These are phyloP conservation scores for Manduca sexta DNA, from an alignment of 1,140 invertebrate species.

Conservation along the genomic window DNA sequence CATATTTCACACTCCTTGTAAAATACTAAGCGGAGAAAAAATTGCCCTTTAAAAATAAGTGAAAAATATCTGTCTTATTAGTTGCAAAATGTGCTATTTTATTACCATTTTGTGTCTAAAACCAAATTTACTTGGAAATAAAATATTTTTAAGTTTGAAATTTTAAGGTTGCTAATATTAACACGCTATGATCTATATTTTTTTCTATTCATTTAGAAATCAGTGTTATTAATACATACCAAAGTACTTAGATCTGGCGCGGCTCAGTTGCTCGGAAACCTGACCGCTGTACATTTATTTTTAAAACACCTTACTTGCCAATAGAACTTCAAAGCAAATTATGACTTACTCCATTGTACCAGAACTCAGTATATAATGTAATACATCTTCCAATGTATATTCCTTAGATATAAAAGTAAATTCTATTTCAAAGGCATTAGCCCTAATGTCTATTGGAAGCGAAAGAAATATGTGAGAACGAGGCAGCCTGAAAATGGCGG, in stretches of 20 bases:
- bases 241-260: neutral
- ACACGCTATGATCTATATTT: too few relatives aligned
- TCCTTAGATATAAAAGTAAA: neutral
- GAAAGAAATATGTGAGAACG: slow-evolving; percentile 39
- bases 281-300: slow-evolving; percentile 2
- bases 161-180: too few relatives aligned
- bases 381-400: neutral
- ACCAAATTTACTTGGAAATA: too few relatives aligned
- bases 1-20: too few relatives aligned
- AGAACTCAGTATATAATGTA: neutral
- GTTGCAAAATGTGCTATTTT: too few relatives aligned
- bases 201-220: too few relatives aligned
- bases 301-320: neutral
- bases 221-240: too few relatives aligned
- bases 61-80: too few relatives aligned
- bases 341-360: neutral
- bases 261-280: slow-evolving; percentile 1
- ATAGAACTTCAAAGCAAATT: neutral
- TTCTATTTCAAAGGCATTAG: slow-evolving; percentile 6
- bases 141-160: too few relatives aligned
- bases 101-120: too few relatives aligned
- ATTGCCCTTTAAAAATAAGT: too few relatives aligned
- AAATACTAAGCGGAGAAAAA: too few relatives aligned
- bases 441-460: slow-evolving; percentile 3
- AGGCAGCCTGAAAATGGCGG: slow-evolving; percentile 40